Conservation (phyloP, 2,888 invertebrate genomes). For the Apotomis capreana region DNA sequence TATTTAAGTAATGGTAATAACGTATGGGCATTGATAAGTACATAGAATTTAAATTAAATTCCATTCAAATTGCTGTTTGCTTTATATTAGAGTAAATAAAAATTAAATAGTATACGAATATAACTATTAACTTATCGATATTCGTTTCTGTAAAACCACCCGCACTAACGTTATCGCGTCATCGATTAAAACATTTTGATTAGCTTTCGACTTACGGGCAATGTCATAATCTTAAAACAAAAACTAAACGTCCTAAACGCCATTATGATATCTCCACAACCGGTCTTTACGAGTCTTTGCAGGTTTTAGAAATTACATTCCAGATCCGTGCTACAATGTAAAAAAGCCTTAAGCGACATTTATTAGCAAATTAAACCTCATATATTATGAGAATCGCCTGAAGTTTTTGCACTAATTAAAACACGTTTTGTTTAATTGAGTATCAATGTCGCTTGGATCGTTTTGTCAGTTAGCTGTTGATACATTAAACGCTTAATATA, state of each 20-base stretch:
- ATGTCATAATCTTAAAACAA: constrained; percentile 75
- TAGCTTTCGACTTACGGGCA: constrained; percentile 82
- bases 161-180: constrained; percentile 78
- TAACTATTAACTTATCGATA: constrained; percentile 46
- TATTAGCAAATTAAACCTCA: not conserved
- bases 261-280: constrained; percentile 66
- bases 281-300: constrained; percentile 65
- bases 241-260: constrained; percentile 72
- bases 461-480: not conserved
- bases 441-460: constrained; percentile 9
- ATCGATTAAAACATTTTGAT: constrained; percentile 84
- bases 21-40: too few species aligned
- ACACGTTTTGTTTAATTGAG: not conserved
- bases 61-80: too few species aligned
- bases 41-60: too few species aligned
- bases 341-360: constrained; percentile 49
- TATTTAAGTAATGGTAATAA: too few species aligned
- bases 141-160: constrained; percentile 53
- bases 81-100: too few species aligned
- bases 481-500: constrained; percentile 75
- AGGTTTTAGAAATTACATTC: constrained; percentile 78
- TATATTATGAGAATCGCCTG: not conserved
- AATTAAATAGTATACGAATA: not conserved
- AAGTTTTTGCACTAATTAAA: constrained; percentile 1
- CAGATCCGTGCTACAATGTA: constrained; percentile 51